phyloP scores from a whole-genome alignment of 2,888 invertebrate species.

The Drosophila nr. perissopoda region DNA sequence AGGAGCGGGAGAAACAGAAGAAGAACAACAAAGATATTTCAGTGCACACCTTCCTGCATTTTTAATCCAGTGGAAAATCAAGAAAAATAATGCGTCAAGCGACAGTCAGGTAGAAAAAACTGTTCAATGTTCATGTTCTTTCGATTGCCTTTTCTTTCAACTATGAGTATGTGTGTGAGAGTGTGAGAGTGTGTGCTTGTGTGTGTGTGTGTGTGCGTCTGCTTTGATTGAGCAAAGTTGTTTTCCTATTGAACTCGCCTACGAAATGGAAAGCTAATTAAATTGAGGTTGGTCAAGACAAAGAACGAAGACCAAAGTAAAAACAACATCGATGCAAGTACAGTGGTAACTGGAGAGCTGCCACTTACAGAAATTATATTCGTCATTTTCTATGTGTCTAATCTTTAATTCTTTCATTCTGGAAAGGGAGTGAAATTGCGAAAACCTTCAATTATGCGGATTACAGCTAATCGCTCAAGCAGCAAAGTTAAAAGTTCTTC shows the following conservation, averaged over 20 bases:
- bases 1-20: conserved; percentile 9
- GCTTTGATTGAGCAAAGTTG: conserved; percentile 49
- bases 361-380: background rate
- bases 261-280: conserved; percentile 64
- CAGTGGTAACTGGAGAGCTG: background rate
- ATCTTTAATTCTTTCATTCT: background rate
- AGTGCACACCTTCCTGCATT: conserved; percentile 63
- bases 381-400: background rate
- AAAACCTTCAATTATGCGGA: background rate
- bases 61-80: conserved; percentile 78
- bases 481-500: background rate
- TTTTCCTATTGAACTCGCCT: conserved; percentile 39
- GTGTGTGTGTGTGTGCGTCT: conserved; percentile 28
- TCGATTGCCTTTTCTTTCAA: conserved; percentile 39
- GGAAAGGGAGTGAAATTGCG: background rate
- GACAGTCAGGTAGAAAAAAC: conserved; percentile 60
- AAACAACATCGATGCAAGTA: background rate
- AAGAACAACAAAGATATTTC: conserved; percentile 51
- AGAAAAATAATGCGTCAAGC: conserved; percentile 60
- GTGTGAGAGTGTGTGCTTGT: conserved; percentile 1
- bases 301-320: background rate
- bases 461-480: background rate
- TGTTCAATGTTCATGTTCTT: conserved; percentile 49
- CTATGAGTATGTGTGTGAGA: background rate
- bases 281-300: conserved; percentile 67